Evolutionary conservation across 92 coral and sea anemone species (phyloP), one percentile per base, ranked within the genome.

Genomic region (Bergia puertoricense): DNA sequence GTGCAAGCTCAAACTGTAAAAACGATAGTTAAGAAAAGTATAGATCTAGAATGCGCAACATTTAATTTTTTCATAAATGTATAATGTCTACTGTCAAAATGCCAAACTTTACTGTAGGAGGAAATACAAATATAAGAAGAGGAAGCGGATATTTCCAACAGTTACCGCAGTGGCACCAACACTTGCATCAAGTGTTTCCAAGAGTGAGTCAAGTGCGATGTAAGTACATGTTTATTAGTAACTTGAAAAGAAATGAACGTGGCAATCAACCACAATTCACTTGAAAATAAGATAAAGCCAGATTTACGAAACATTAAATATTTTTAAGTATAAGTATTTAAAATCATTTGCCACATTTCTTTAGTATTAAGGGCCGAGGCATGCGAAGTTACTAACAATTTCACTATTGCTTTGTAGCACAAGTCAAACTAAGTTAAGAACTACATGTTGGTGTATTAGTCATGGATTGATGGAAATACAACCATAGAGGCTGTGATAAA

Each of bases 101-200:
- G 59, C 14, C 59, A 54, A 54, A 6, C 59, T 18, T 54, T 10
- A 0, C 59, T 16, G n/a, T 83, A 96, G 98, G 77, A 95, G 94
- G 56, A 95, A 80, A 36, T 93, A 94, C 73, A 97, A 97, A 85
- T 92, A 85, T 75, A 95, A 92, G 88, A 91, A 91, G 76, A 86
- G 95, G 57, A 91, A 93, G 65, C 88, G 99, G 73, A 81, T 97
- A 2, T 97, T 97, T 69, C 98, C 98, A 0, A 91, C 89, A 43
- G 94, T 93, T 37, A 79, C 94, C 44, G 93, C 88, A 77, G 81
- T 87, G 20, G 62, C 57, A 22, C 66, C 86, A 82, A 66, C 76
- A 82, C 77, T 6, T n/a, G 10, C 41, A 38, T 74, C 78, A 11
- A 74, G 41, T 38, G 22, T 38, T 36, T 40, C 78, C 16, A 69